Evolutionary conservation across 2,888 invertebrate genomes (phyloP), one percentile per base, ranked within the genome.

Genomic region (Beris morrisii): DNA sequence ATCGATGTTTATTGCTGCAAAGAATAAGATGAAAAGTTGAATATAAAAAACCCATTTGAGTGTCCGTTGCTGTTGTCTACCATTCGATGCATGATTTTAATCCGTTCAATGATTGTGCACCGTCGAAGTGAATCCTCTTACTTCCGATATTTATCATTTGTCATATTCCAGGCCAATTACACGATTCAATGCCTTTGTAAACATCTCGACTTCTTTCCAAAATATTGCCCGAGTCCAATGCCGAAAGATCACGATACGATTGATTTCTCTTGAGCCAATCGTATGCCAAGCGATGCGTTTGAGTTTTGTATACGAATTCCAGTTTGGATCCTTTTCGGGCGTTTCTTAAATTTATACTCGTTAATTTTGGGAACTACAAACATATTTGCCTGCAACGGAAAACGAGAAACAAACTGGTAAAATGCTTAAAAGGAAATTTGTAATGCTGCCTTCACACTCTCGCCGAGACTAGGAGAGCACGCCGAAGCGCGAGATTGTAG

Each of bases 281-380:
- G 91, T 58, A 97, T 83, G 13, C 97, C 95, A 53, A 99, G 80
- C 0, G 93, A 90, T 0, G 93, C 91, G 82, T 98, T 98, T 9
- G 86, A 79, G 67, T 82, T 81, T 72, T 92, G 91, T 9, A 92
- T 84, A 48, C 84, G 82, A 46, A 85, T 81, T 44, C 80, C 73
- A 28, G 83, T 78, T 31, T 82, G 81, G 28, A 85, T 73, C 31
- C 73, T 71, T 0, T 73, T 70, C 0, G 78, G 74, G 9, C n/a
- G 5, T 52, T 52, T 15, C 5, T 28, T 52, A 22, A 52, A 52
- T 22, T 11, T 28, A 22, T 52, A 52, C 22, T 52, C 52, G 28
- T 11, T 22, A 13, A 52, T 28, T 11, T 52, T 28, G 15, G 52
- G 52, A 28, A 52, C 28, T 22, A 52, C 28, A 28, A 52, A 52